Percentiles rank a stretch among this genome's conserved stretches.
Evolutionary conservation across 2,888 invertebrate genomes (phyloP).

Genomic region (Dusona sp.): DNA sequence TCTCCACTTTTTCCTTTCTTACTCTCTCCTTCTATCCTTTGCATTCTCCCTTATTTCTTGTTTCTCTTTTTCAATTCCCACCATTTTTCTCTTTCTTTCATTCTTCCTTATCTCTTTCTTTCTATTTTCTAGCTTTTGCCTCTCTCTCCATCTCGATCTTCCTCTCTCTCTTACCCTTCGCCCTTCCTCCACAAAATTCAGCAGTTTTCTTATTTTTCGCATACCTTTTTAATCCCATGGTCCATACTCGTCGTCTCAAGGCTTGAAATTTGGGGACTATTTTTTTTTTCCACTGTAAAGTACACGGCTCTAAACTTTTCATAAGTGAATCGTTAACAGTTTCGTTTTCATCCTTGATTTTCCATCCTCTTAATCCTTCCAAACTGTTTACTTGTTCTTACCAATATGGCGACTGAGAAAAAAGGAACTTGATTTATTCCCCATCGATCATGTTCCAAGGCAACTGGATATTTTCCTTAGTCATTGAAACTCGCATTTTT

Average conservation of each 20-base stretch:
- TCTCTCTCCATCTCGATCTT: background rate
- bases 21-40: background rate
- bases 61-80: background rate
- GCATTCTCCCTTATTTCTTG: background rate
- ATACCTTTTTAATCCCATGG: conserved; percentile 51
- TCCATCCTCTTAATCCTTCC: background rate
- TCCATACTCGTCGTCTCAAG: conserved; percentile 27
- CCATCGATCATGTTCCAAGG: background rate
- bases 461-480: background rate
- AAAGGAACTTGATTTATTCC: background rate
- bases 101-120: background rate
- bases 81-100: background rate
- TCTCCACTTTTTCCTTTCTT: background rate
- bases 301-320: conserved; percentile 32
- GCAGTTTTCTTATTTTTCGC: conserved; percentile 71
- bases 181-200: background rate
- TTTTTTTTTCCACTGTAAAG: conserved; percentile 1
- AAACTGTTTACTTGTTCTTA: background rate
- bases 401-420: background rate
- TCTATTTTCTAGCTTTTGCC: background rate
- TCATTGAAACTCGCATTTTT: background rate
- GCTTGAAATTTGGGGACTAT: conserved; percentile 26
- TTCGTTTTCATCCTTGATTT: conserved; percentile 55
- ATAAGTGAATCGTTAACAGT: background rate
- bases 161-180: background rate